Conservation (phyloP, 1,140 invertebrate genomes). For the Leptinotarsa defecta region DNA sequence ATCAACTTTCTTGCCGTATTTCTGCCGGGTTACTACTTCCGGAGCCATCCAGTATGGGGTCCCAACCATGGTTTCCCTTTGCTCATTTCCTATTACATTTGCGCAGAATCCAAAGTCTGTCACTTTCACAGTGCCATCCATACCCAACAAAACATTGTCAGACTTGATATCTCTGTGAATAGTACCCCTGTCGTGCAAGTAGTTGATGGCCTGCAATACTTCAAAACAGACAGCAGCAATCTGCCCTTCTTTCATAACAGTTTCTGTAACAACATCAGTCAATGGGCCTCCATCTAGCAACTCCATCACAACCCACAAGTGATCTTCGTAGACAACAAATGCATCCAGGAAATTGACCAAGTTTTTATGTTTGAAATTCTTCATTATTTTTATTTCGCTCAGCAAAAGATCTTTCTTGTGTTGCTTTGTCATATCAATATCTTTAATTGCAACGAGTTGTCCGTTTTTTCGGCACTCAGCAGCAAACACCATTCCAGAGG, state of each 20-base stretch:
- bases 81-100: constrained; percentile 88
- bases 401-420: constrained; percentile 93
- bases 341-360: constrained; percentile 96
- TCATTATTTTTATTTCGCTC: constrained; percentile 92
- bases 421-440: constrained; percentile 93
- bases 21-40: constrained; percentile 85
- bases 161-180: constrained; percentile 95
- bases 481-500: constrained; percentile 90
- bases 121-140: constrained; percentile 96
- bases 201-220: constrained; percentile 89
- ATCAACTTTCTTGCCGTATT: constrained; percentile 90
- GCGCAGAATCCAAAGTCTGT: constrained; percentile 99
- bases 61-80: constrained; percentile 95
- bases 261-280: constrained; percentile 97
- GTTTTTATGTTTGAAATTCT: constrained; percentile 93
- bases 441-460: constrained; percentile 90
- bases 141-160: constrained; percentile 94
- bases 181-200: constrained; percentile 88
- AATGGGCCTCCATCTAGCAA: constrained; percentile 92
- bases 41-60: constrained; percentile 91
- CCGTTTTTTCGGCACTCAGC: constrained; percentile 79
- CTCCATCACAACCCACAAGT: constrained; percentile 96
- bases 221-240: constrained; percentile 95
- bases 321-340: constrained; percentile 84
- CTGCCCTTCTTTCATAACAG: constrained; percentile 95